Evolutionary conservation across 1,140 invertebrate species (phyloP).

Genomic region (Drosophila arizonae): DNA sequence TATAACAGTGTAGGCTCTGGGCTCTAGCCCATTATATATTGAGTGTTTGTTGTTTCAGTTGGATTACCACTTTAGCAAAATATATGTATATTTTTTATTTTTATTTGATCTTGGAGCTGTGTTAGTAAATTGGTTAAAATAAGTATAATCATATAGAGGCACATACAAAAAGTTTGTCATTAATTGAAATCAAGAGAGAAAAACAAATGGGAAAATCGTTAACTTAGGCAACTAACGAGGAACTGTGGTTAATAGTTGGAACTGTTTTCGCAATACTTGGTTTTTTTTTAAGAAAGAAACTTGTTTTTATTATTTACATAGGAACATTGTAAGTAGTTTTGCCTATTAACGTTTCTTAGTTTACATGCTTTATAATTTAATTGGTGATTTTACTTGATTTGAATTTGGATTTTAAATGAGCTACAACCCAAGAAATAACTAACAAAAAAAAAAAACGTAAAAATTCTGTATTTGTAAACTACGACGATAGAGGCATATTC

Average conservation of each 20-base stretch:
- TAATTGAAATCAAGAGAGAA: conserved; percentile 47
- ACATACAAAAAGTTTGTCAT: conserved; percentile 50
- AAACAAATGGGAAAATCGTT: conserved; percentile 26
- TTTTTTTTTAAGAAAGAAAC: conserved; percentile 35
- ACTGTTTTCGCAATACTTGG: conserved; percentile 27
- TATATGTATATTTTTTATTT: conserved; percentile 3
- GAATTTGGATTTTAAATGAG: conserved; percentile 20
- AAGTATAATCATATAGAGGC: conserved; percentile 39
- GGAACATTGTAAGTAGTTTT: conserved; percentile 36
- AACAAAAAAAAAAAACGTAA: conserved; percentile 12
- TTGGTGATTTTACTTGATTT: conserved; percentile 52
- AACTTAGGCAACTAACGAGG: conserved; percentile 44
- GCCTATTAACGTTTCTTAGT: conserved; percentile 54
- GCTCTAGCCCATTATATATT: neutral
- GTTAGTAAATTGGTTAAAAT: conserved; percentile 71
- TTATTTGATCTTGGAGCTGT: conserved; percentile 37
- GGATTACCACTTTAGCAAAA: conserved; percentile 33
- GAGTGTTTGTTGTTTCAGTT: conserved; percentile 26
- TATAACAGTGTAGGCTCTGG: conserved; percentile 13
- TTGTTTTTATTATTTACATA: conserved; percentile 58
- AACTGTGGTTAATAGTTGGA: conserved; percentile 40
- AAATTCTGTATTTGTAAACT: conserved; percentile 43
- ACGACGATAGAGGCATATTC: conserved; percentile 36
- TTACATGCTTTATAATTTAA: conserved; percentile 61
- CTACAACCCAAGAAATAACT: conserved; percentile 60